Percentiles rank a stretch among this genome's conserved stretches.
phyloP scores from a whole-genome alignment of 1,140 invertebrate species.

The Cotesia glomerata region DNA sequence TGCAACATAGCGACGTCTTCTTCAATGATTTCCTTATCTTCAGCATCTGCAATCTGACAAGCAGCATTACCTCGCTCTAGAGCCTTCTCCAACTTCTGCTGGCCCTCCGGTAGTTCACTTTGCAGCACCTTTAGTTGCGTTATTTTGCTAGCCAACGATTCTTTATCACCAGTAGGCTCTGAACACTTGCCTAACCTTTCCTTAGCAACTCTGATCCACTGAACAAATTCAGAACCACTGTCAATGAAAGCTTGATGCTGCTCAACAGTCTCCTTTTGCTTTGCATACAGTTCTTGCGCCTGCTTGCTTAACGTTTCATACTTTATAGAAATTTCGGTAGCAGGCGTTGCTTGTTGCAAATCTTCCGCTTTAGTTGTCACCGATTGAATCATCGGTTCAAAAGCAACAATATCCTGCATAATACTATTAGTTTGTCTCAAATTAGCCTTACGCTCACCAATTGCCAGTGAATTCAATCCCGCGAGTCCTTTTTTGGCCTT shows the following conservation, averaged over 20 bases:
- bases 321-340: slow-evolving; percentile 87
- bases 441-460: slow-evolving; percentile 85
- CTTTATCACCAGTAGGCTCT: slow-evolving; percentile 92
- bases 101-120: slow-evolving; percentile 80
- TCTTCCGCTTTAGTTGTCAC: slow-evolving; percentile 90
- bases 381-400: slow-evolving; percentile 94
- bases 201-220: slow-evolving; percentile 88
- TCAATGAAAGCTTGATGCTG: slow-evolving; percentile 90
- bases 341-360: slow-evolving; percentile 82
- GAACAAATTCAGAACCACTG: slow-evolving; percentile 87
- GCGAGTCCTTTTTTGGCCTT: slow-evolving; percentile 77
- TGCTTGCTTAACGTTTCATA: slow-evolving; percentile 89
- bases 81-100: slow-evolving; percentile 81
- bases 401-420: slow-evolving; percentile 92
- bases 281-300: slow-evolving; percentile 88
- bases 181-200: slow-evolving; percentile 92
- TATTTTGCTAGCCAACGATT: slow-evolving; percentile 83
- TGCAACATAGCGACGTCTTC: slow-evolving; percentile 88
- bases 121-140: slow-evolving; percentile 83
- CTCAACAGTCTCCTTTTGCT: slow-evolving; percentile 88
- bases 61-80: slow-evolving; percentile 83
- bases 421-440: slow-evolving; percentile 91
- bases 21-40: slow-evolving; percentile 89
- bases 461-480: slow-evolving; percentile 78
- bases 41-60: slow-evolving; percentile 80